phyloP scores from a whole-genome alignment of 2,797 vertebrate species.

The Sylvilagus floridanus region DNA sequence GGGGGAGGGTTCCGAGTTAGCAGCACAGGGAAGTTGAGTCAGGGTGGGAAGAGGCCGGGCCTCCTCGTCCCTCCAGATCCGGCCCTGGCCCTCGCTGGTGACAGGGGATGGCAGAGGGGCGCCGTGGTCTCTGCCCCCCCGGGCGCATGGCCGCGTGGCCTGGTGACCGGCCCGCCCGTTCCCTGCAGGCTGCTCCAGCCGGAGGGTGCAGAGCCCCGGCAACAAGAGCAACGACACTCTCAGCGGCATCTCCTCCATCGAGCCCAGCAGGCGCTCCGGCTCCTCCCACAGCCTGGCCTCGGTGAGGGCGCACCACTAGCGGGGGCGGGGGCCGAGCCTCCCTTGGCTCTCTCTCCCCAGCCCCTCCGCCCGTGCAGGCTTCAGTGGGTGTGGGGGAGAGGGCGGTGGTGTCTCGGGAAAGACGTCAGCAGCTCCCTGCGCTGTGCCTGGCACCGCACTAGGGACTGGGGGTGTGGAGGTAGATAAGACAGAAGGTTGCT shows the following conservation, averaged over 20 bases:
- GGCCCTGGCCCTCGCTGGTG: neutral
- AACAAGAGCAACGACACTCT: constrained; percentile 97
- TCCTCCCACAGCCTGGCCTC: constrained; percentile 97
- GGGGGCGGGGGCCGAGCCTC: no score
- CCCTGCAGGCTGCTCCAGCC: constrained; percentile 89
- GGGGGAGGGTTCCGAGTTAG: neutral
- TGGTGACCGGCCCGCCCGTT: neutral
- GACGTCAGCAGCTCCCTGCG: neutral
- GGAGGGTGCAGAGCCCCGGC: constrained; percentile 95
- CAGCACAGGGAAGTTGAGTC: neutral
- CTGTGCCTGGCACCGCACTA: neutral
- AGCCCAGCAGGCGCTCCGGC: constrained; percentile 96
- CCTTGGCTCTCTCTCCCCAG: no score
- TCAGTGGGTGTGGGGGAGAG: neutral
- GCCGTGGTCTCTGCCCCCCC: neutral
- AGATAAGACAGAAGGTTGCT: neutral
- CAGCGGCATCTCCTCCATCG: constrained; percentile 96
- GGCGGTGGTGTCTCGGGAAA: neutral
- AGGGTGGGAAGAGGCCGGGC: neutral
- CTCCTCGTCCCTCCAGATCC: neutral
- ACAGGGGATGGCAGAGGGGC: neutral
- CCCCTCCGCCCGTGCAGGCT: no score
- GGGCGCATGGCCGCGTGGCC: no score
- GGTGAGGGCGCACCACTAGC: constrained; percentile 85
- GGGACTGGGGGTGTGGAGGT: neutral